Evolutionary conservation across 2,797 vertebrate genomes (phyloP).

Genomic region (Microtus obscurus): DNA sequence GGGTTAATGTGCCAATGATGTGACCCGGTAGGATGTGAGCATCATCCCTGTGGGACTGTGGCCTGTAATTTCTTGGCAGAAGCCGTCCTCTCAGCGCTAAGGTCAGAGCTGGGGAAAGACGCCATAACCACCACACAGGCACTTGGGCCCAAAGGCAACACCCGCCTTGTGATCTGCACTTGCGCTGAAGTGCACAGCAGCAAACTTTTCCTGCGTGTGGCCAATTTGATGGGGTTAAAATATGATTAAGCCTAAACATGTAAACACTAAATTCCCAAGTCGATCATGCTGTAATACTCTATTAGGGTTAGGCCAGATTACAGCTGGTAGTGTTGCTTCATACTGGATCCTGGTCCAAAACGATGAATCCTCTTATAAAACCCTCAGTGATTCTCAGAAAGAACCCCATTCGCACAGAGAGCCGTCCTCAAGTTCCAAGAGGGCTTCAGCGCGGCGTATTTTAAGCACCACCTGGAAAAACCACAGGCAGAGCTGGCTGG

Average conservation of each 20-base stretch:
- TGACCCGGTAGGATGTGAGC: conserved; percentile 19
- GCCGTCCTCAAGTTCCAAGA: conserved; percentile 40
- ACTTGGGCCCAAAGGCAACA: not conserved
- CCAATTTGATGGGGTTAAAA: conserved; percentile 28
- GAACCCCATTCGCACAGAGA: not conserved
- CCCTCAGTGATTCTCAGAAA: conserved; percentile 1
- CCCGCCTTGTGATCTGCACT: not conserved
- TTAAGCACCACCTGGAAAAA: conserved; percentile 64
- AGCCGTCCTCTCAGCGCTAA: not conserved
- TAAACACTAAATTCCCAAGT: conserved; percentile 72
- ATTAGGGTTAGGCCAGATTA: conserved; percentile 56
- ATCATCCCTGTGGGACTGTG: not conserved
- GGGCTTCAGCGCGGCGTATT: conserved; percentile 24
- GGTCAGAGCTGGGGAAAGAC: conserved; percentile 31
- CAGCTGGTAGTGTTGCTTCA: conserved; percentile 69
- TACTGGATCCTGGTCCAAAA: conserved; percentile 52
- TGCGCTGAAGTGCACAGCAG: not conserved
- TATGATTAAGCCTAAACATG: conserved; percentile 57
- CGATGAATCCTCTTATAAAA: conserved; percentile 53
- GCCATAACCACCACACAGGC: not conserved
- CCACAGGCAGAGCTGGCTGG: not conserved
- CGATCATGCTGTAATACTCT: conserved; percentile 55
- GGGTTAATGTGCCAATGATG: not conserved
- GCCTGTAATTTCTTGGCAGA: conserved; percentile 44
- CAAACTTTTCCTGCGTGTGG: conserved; percentile 38